Conservation (phyloP, 1,140 invertebrate species). For the Drosophila rufa region DNA sequence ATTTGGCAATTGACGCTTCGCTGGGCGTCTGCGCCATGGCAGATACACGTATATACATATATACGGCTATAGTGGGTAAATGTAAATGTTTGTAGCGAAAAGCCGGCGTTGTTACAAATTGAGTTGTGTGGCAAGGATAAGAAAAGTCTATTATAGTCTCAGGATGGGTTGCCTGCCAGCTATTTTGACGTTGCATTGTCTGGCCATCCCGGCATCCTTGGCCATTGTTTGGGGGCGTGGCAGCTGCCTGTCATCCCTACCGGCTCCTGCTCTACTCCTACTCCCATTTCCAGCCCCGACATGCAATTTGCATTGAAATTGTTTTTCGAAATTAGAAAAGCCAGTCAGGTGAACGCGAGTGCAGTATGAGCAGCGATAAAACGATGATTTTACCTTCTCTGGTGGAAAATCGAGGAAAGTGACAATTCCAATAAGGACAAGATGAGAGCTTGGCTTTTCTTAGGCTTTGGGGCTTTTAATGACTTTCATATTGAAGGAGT, state of each 20-base stretch:
- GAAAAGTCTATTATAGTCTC: slow-evolving; percentile 80
- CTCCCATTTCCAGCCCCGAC: slow-evolving; percentile 1
- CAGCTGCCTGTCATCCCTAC: slow-evolving; percentile 23
- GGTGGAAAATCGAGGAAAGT: slow-evolving; percentile 18
- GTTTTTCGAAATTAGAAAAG: slow-evolving; percentile 78
- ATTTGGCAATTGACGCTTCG: slow-evolving; percentile 83
- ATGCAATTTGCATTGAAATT: slow-evolving; percentile 80
- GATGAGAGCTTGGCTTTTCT: background rate
- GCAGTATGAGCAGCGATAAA: slow-evolving; percentile 15
- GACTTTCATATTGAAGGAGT: background rate
- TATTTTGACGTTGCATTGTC: slow-evolving; percentile 72
- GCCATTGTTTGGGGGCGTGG: slow-evolving; percentile 67
- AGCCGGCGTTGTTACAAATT: slow-evolving; percentile 57
- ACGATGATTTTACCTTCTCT: slow-evolving; percentile 18
- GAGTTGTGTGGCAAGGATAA: slow-evolving; percentile 82
- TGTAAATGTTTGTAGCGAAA: background rate
- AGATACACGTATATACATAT: slow-evolving; percentile 46
- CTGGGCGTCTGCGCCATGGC: slow-evolving; percentile 68
- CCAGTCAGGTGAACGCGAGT: slow-evolving; percentile 56
- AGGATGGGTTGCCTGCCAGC: slow-evolving; percentile 70
- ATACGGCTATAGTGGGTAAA: slow-evolving; percentile 3
- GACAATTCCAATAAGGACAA: slow-evolving; percentile 20
- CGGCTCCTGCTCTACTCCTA: background rate
- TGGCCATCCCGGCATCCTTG: slow-evolving; percentile 59
- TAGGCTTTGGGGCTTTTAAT: background rate